Base-by-base conservation (phyloP, 2,888 invertebrate species). In the Mythimna albipuncta region DNA sequence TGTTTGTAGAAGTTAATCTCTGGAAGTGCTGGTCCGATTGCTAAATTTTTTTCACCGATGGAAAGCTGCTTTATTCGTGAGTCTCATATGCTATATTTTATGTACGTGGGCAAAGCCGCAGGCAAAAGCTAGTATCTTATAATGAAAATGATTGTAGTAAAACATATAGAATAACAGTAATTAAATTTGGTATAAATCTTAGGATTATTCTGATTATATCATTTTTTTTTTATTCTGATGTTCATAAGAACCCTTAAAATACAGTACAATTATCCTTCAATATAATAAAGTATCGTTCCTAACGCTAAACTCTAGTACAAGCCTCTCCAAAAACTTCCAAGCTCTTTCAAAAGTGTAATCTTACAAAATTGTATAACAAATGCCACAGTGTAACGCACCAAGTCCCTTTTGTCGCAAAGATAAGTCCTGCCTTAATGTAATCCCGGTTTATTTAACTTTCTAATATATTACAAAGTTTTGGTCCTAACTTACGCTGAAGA, bases 311-410 rank as follows among this genome's bases (percentile, higher is more conserved):
- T 58, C 52, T 35, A 67, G 61, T 68, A 64, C 67, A 65, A 55
- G 67, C 7, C 52, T 67, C 65, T 38, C 16, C 1, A 32, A 50
- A 61, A 79, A 77, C 19, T 77, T 50, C 35, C 32, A 68, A 79
- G 79, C 67, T 58, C 38, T 62, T 81, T 26, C 59, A 55, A 65
- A 74, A 85, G 78, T 75, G 71, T 76, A 83, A 80, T 85, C 72
- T 69, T 41, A 67, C 64, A 75, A 82, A 82, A 82, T 85, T 74
- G 72, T 82, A 75, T 59, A 72, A 77, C 75, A 70, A 85, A 85
- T 57, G 50, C 69, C 66, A 64, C 69, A 47, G 11, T 57, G 72
- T 59, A 61, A 79, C 82, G 69, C 52, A 72, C 75, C 63, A 70
- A 75, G 64, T 75, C 59, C 38, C 62, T 83, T 77, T 79, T 74